A percentile compares a stretch with the other conserved stretches of the same genome.
Conservation (phyloP, 2,888 invertebrate genomes). For the Acleris emargana region DNA sequence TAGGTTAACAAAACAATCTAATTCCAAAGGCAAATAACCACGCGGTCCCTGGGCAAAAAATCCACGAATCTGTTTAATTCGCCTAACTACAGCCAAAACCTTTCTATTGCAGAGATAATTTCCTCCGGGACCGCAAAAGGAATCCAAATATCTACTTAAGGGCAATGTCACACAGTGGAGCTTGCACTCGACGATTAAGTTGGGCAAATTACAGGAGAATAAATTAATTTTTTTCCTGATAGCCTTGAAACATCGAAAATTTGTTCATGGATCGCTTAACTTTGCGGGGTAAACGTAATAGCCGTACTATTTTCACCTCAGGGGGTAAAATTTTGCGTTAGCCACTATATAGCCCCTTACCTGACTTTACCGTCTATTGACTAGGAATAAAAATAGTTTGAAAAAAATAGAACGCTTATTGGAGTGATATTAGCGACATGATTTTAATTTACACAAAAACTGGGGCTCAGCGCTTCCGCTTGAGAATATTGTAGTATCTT, state of each 20-base stretch:
- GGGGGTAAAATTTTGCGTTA: no score
- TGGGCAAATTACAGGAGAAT: conserved; percentile 14
- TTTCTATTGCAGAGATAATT: conserved; percentile 28
- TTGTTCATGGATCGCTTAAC: no score
- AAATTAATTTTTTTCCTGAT: not conserved
- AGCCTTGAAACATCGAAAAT: not conserved
- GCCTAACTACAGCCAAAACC: conserved; percentile 15
- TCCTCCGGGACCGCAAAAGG: conserved; percentile 26
- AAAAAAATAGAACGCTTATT: no score
- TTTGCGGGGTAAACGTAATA: no score
- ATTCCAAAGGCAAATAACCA: not conserved
- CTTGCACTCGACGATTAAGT: conserved; percentile 28
- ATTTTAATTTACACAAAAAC: no score
- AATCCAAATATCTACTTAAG: conserved; percentile 30
- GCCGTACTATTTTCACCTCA: no score
- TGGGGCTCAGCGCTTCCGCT: no score
- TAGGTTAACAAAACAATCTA: not conserved
- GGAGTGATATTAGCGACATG: no score
- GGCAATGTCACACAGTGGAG: conserved; percentile 21
- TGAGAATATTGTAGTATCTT: no score
- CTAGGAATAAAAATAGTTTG: no score
- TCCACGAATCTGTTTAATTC: conserved; percentile 24
- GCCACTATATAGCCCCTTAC: no score
- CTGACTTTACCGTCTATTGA: no score
- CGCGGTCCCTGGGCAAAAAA: conserved; percentile 8